Base-by-base conservation (phyloP, 2,113 vertebrate genomes). In the Bos indicus region DNA sequence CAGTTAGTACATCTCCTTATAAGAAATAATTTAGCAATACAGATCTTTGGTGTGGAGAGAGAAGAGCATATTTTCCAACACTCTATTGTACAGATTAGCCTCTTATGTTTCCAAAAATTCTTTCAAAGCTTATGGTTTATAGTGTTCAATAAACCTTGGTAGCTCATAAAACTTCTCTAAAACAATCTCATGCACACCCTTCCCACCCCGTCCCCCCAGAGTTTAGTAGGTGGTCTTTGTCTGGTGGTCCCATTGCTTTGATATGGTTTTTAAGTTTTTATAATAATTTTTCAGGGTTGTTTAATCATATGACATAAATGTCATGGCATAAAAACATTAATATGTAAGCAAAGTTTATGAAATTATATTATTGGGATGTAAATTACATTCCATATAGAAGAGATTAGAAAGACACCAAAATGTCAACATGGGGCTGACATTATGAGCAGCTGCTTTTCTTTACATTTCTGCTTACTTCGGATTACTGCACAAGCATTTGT, bases 41-140 rank as follows among this genome's bases (percentile, higher is more conserved):
- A 57, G 88, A 52, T 64, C 23, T 94, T 82, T 23, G 10, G 17
- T 54, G 25, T 78, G 13, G 28, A 28, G 25, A 74, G 43, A 64
- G 90, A 86, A 54, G 14, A 90, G 6, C 25, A 64, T 30, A 85
- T 85, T 97, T 93, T 92, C 33, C 56, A 62, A 21, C 43, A 17
- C n/a, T 36, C 0, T 52, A 2, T 78, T 86, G 52, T 88, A 62
- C 40, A 91, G 67, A 83, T 86, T 48, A 85, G 23, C 46, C 16
- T 81, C 7, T 88, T 71, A 33, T 14, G 7, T 62, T 92, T 97
- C 89, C 85, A 96, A 64, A 77, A 97, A 62, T 94, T 87, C n/a
- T 88, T 59, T 85, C 62, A 71, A 89, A 93, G 36, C 46, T 89
- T 59, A 67, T 8, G 46, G 59, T 95, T 82, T 93, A 33, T 82